Evolutionary conservation across 2,888 invertebrate genomes (phyloP).

Genomic region (Perdita meconis): DNA sequence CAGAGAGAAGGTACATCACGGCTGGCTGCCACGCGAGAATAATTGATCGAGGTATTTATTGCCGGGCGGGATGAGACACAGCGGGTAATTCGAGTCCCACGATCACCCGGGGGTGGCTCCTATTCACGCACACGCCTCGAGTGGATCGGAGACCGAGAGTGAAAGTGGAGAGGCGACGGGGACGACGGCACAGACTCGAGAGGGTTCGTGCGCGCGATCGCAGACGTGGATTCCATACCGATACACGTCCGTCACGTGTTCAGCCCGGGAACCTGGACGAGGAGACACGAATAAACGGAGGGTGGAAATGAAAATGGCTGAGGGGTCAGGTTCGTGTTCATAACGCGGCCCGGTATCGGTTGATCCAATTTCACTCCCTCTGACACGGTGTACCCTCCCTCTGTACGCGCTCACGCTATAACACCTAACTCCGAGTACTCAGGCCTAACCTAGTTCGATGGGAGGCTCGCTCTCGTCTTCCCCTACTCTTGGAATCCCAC

Average conservation of each 20-base stretch:
- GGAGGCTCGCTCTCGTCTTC: not conserved
- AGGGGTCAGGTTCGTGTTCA: constrained; percentile 64
- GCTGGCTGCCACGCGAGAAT: constrained; percentile 43
- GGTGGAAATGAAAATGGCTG: constrained; percentile 40
- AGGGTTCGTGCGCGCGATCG: constrained; percentile 22
- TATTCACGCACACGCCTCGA: constrained; percentile 65
- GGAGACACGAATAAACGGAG: constrained; percentile 34
- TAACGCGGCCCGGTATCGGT: constrained; percentile 75
- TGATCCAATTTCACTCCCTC: constrained; percentile 75
- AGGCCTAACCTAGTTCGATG: constrained; percentile 25
- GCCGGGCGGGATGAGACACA: constrained; percentile 58
- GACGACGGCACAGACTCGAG: constrained; percentile 20
- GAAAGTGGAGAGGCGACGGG: constrained; percentile 54
- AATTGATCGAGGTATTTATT: constrained; percentile 70
- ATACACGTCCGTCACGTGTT: constrained; percentile 34
- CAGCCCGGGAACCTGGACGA: constrained; percentile 33
- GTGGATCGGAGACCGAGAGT: constrained; percentile 55
- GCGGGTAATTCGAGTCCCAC: constrained; percentile 61
- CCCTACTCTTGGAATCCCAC: constrained; percentile 10
- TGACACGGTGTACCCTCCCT: constrained; percentile 51
- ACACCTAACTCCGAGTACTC: constrained; percentile 59
- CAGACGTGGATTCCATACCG: constrained; percentile 14
- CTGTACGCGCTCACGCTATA: constrained; percentile 43
- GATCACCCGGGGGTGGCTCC: constrained; percentile 35
- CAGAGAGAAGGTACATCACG: constrained; percentile 11